phyloP scores from a whole-genome alignment of 2,797 vertebrate species.

The Gymnopithys bicolor region DNA sequence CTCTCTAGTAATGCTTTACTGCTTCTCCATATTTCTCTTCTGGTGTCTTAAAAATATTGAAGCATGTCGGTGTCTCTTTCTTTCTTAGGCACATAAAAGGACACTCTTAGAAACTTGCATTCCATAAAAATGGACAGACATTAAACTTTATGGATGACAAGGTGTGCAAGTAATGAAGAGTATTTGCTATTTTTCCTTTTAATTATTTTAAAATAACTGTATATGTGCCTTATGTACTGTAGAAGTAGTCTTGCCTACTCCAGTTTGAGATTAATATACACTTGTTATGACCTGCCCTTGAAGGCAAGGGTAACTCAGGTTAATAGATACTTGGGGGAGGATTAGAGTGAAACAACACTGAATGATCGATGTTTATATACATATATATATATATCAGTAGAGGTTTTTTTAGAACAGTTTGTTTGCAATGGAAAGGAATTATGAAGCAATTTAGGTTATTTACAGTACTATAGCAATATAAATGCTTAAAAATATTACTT shows the following conservation, averaged over 20 bases:
- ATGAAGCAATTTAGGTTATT: not conserved
- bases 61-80: not conserved
- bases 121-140: not conserved
- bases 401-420: not conserved
- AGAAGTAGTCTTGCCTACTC: not conserved
- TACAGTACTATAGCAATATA: not conserved
- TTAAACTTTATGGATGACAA: not conserved
- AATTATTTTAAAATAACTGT: not conserved
- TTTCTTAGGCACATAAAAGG: not conserved
- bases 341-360: not conserved
- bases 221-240: not conserved
- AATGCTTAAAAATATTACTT: not conserved
- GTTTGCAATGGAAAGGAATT: not conserved
- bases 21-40: not conserved
- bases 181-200: not conserved
- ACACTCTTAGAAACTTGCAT: not conserved
- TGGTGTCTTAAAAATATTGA: not conserved
- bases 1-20: not conserved
- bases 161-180: not conserved
- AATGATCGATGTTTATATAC: not conserved
- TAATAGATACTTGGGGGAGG: not conserved
- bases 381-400: not conserved
- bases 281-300: not conserved
- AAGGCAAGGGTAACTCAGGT: not conserved
- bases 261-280: not conserved